Evolutionary conservation across 2,797 vertebrate genomes (phyloP), one percentile per base, ranked within the genome.

Genomic region (Emys orbicularis): DNA sequence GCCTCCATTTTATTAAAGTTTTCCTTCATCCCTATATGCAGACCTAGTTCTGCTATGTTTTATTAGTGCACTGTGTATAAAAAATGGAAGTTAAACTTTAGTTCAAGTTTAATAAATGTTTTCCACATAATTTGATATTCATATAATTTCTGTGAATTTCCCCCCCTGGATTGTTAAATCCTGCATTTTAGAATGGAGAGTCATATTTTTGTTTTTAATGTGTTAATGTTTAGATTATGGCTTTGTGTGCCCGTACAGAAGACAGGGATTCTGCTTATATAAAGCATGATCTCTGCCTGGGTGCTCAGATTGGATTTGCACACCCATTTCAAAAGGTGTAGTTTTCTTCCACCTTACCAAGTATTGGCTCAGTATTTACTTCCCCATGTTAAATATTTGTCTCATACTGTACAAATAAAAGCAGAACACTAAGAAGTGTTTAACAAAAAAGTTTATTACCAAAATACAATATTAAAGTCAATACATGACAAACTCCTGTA

Each of bases 391-490:
- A 25, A 84, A 8, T 23, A 56, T 50, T 29, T 59, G 18, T 68
- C 49, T 54, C 37, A 79, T 54, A 5, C 31, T 4, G 54, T 54
- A 8, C 49, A 85, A 61, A 65, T 50, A 52, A 86, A 50, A 21
- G 90, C 77, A 94, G 89, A 95, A 96, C 84, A 91, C 74, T 86
- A 83, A 96, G 85, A 94, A 94, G 54, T 65, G 2, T 98, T 98
- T 98, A 98, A 98, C 97, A 98, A 98, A 98, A 98, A 98, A 98
- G 97, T 99, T 99, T 99, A 99, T 99, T 99, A 99, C 98, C 99
- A 99, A 99, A 99, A 99, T 99, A 99, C 98, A 99, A 98, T 98
- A 98, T 99, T 98, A 99, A 99, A 98, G 98, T 98, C 98, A 98
- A 99, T 98, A 98, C 98, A 97, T 99, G 98, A 99, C 98, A 99